Percentiles rank a stretch among this genome's conserved stretches.
phyloP scores from a whole-genome alignment of 2,113 vertebrate species.

The Myiozetetes cayanensis region DNA sequence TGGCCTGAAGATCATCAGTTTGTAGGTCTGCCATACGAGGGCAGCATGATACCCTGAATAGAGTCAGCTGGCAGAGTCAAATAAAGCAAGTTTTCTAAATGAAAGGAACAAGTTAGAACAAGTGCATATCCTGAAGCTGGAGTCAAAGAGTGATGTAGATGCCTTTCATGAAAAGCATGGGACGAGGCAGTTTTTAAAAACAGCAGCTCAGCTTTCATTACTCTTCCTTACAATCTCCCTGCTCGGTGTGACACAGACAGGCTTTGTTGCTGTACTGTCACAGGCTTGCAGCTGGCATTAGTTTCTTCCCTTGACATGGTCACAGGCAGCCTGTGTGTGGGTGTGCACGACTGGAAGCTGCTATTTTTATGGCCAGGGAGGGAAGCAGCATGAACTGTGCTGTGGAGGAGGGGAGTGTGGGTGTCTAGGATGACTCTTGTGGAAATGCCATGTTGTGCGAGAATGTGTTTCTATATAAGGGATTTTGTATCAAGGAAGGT shows the following conservation, averaged over 20 bases:
- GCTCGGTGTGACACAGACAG: background rate
- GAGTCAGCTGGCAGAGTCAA: background rate
- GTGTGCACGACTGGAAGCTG: rapidly evolving
- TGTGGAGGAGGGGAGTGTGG: background rate
- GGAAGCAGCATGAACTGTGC: background rate
- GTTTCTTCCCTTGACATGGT: background rate
- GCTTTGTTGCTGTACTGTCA: background rate
- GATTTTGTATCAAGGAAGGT: background rate
- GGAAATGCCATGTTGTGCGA: background rate
- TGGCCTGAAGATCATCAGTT: background rate
- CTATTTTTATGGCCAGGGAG: background rate
- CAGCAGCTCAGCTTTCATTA: background rate
- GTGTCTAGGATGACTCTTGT: background rate
- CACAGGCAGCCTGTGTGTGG: background rate
- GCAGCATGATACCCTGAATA: slow-evolving; percentile 23
- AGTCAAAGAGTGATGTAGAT: background rate
- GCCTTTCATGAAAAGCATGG: background rate
- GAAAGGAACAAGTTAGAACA: background rate
- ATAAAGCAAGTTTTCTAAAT: background rate
- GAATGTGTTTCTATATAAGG: background rate
- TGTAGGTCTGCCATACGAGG: slow-evolving; percentile 29
- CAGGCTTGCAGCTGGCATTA: background rate
- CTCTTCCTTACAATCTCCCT: background rate
- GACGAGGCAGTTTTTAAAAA: background rate
- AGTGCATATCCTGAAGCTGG: background rate